Percentiles rank a stretch among this genome's conserved stretches.
These are phyloP conservation scores for Limosa lapponica DNA, from an alignment of 2,797 vertebrate species.

Conservation along the genomic window DNA sequence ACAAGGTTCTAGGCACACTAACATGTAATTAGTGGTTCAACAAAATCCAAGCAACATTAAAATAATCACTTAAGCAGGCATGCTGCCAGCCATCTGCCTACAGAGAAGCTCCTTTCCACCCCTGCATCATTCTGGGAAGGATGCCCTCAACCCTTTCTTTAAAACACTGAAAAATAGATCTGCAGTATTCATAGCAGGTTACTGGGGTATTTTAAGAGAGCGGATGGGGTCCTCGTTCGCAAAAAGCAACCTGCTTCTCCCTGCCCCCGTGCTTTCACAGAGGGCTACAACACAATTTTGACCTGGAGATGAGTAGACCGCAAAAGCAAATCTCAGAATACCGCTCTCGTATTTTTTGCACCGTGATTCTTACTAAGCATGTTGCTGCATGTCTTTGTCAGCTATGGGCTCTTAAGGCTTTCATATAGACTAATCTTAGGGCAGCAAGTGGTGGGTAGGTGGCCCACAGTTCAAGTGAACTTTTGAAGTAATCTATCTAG, in stretches of 20 bases:
- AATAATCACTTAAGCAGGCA: neutral
- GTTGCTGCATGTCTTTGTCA: fast-evolving
- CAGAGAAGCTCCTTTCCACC: neutral
- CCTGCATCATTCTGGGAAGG: neutral
- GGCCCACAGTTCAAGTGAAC: neutral
- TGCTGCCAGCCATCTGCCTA: neutral
- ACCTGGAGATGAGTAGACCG: neutral
- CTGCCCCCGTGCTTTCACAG: neutral
- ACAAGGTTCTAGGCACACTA: neutral
- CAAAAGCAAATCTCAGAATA: neutral
- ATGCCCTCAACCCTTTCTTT: neutral
- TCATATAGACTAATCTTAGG: neutral
- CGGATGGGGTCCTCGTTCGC: neutral
- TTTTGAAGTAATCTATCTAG: neutral
- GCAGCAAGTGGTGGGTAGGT: neutral
- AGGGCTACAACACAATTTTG: neutral
- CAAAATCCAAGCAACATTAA: conserved; percentile 1
- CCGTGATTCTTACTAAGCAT: neutral
- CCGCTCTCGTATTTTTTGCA: neutral
- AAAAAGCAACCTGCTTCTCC: neutral
- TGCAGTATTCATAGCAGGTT: neutral
- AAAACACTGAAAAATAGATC: neutral
- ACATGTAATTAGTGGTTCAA: neutral
- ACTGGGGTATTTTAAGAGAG: neutral
- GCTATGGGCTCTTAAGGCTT: neutral